These are phyloP conservation scores for Eciton burchellii DNA, from an alignment of 1,140 invertebrate genomes.

Conservation along the genomic window DNA sequence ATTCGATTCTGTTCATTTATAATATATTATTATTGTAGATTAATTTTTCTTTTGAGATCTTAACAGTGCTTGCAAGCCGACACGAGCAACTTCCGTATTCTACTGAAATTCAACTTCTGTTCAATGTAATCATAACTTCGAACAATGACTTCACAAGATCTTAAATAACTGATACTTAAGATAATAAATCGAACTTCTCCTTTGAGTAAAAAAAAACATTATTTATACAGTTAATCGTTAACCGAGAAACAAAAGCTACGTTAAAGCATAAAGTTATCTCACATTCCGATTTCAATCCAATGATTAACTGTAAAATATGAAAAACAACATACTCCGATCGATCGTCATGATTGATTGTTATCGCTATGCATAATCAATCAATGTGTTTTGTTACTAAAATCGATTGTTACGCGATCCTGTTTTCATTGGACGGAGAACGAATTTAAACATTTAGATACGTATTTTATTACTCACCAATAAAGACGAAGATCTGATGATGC, in stretches of 20 bases:
- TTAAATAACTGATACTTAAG: neutral
- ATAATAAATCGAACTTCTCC: too few species aligned
- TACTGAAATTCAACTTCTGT: conserved; percentile 14
- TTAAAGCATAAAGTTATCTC: neutral
- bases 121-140: neutral
- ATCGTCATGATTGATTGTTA: neutral
- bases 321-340: neutral
- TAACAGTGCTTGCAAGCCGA: neutral
- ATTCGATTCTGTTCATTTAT: too few species aligned
- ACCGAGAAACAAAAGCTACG: neutral
- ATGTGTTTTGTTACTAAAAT: neutral
- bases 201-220: neutral
- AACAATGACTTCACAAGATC: neutral
- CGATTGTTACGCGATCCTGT: neutral
- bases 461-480: conserved; percentile 93
- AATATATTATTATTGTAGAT: too few species aligned
- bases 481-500: conserved; percentile 99
- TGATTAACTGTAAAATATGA: neutral
- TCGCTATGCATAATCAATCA: neutral
- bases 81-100: neutral
- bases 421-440: neutral
- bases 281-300: neutral
- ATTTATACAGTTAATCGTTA: neutral
- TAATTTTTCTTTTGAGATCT: neutral
- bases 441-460: neutral